Percentiles rank a stretch among this genome's conserved stretches.
Evolutionary conservation across 2,113 vertebrate genomes (phyloP).

Genomic region (Thinocorus orbignyianus): DNA sequence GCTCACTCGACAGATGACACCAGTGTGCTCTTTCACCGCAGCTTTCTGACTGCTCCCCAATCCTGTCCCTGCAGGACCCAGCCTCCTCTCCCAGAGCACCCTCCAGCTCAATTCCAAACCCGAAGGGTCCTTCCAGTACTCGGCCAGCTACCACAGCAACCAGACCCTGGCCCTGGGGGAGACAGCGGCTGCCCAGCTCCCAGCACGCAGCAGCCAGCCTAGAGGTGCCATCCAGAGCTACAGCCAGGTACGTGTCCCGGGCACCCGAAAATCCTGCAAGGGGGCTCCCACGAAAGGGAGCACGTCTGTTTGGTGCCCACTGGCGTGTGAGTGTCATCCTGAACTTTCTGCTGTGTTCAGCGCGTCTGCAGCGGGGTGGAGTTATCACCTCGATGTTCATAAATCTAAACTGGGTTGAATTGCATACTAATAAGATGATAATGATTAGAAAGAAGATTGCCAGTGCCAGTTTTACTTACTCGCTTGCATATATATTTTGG

Average conservation of each 20-base stretch:
- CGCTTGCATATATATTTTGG: background rate
- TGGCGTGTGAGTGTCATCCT: background rate
- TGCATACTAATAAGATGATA: background rate
- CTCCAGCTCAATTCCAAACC: slow-evolving; percentile 98
- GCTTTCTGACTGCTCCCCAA: slow-evolving; percentile 85
- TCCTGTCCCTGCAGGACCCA: slow-evolving; percentile 87
- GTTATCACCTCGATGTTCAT: background rate
- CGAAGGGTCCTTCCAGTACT: slow-evolving; percentile 97
- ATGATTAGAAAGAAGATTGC: background rate
- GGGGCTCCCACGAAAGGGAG: background rate
- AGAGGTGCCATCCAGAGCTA: slow-evolving; percentile 93
- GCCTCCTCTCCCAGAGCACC: slow-evolving; percentile 95
- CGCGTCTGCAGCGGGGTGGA: background rate
- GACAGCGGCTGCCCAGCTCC: slow-evolving; percentile 82
- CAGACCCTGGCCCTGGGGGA: slow-evolving; percentile 94
- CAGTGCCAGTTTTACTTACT: background rate
- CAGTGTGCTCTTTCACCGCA: slow-evolving; percentile 78
- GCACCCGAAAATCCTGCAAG: background rate
- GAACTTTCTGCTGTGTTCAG: background rate
- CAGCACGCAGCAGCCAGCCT: slow-evolving; percentile 85
- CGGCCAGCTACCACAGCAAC: slow-evolving; percentile 98
- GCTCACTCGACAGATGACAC: slow-evolving; percentile 73
- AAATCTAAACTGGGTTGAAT: background rate
- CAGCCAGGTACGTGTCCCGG: slow-evolving; percentile 87
- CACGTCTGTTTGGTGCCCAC: rapidly evolving